Evolutionary conservation across 1,140 invertebrate genomes (phyloP).

Genomic region (Drosophila virilis): DNA sequence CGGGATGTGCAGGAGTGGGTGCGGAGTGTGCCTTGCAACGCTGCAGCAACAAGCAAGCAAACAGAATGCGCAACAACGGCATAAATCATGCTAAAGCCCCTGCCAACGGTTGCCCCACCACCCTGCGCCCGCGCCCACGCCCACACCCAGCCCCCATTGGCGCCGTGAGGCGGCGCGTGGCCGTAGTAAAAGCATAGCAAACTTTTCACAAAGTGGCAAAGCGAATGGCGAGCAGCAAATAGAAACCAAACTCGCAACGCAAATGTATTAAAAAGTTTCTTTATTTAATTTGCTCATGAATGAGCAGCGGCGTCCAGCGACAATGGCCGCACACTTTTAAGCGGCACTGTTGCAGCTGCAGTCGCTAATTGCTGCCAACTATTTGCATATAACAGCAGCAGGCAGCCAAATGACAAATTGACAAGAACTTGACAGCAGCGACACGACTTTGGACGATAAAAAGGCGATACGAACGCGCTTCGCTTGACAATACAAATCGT

Average conservation of each 20-base stretch:
- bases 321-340: constrained; percentile 43
- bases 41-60: constrained; percentile 58
- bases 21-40: constrained; percentile 16
- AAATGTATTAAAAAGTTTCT: constrained; percentile 79
- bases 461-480: no score
- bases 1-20: not conserved
- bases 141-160: not conserved
- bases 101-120: not conserved
- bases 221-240: constrained; percentile 14
- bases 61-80: constrained; percentile 69
- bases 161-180: constrained; percentile 45
- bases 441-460: no score
- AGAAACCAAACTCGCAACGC: constrained; percentile 43
- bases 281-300: constrained; percentile 76
- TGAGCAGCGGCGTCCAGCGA: constrained; percentile 39
- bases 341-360: constrained; percentile 32
- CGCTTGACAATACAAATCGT: no score
- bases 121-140: not conserved
- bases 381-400: constrained; percentile 52
- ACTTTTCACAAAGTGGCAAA: constrained; percentile 65
- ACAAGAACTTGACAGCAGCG: not conserved
- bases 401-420: constrained; percentile 6
- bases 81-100: constrained; percentile 71
- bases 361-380: constrained; percentile 67
- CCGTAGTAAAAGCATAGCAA: constrained; percentile 65